phyloP scores from a whole-genome alignment of 2,888 invertebrate species.

The Harmothoe impar region DNA sequence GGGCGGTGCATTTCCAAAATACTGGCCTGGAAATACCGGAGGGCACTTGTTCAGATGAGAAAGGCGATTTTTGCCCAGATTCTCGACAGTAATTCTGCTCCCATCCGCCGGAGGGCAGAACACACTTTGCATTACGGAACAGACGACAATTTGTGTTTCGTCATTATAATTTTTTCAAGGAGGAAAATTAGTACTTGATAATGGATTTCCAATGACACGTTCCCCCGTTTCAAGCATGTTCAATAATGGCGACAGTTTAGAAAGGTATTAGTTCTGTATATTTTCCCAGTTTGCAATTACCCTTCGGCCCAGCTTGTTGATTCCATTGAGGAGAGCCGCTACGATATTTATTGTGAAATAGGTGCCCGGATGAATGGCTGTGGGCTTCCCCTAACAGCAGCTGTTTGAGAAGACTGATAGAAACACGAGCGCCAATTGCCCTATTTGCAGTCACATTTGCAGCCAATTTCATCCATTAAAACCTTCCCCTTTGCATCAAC shows the following conservation, averaged over 20 bases:
- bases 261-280: too few species aligned
- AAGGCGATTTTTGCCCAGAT: not conserved
- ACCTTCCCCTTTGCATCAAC: conserved; percentile 35
- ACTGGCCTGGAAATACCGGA: not conserved
- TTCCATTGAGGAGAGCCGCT: not conserved
- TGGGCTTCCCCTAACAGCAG: conserved; percentile 2
- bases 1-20: too few species aligned
- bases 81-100: not conserved
- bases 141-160: not conserved
- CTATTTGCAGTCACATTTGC: conserved; percentile 53
- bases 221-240: too few species aligned
- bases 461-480: conserved; percentile 53
- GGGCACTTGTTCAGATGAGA: not conserved
- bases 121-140: not conserved
- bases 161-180: not conserved
- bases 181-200: too few species aligned
- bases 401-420: not conserved
- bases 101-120: not conserved
- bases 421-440: not conserved
- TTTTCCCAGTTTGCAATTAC: not conserved
- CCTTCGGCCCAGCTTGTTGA: not conserved
- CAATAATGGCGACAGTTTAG: too few species aligned
- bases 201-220: too few species aligned
- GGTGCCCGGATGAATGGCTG: not conserved
- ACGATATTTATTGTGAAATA: conserved; percentile 39